phyloP scores from a whole-genome alignment of 2,888 invertebrate genomes.

The Drosophila sordidula region DNA sequence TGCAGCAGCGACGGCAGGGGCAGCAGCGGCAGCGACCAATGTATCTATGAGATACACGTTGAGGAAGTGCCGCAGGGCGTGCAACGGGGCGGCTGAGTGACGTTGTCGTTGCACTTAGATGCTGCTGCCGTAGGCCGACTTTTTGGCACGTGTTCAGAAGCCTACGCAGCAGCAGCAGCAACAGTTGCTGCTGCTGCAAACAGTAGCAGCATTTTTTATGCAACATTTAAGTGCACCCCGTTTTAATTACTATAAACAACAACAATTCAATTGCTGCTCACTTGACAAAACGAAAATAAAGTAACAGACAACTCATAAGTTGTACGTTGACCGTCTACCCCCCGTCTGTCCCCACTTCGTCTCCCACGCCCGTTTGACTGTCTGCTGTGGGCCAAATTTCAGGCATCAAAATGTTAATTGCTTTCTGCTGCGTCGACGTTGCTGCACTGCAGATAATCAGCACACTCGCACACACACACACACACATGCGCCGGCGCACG shows the following conservation, averaged over 20 bases:
- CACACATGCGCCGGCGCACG: background rate
- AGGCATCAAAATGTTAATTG: conserved; percentile 75
- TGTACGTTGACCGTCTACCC: conserved; percentile 23
- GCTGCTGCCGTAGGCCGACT: conserved; percentile 25
- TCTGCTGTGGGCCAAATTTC: conserved; percentile 56
- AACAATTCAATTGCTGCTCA: conserved; percentile 62
- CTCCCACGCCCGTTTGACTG: background rate
- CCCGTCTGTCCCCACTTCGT: conserved; percentile 1
- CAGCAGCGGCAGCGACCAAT: conserved; percentile 26
- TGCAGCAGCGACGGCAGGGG: conserved; percentile 41
- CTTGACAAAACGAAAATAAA: conserved; percentile 39
- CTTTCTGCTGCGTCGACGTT: conserved; percentile 46
- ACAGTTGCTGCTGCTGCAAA: conserved; percentile 9
- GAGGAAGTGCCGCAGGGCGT: conserved; percentile 51
- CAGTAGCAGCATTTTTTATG: conserved; percentile 64
- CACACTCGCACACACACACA: conserved; percentile 10
- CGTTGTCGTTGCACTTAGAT: conserved; percentile 72
- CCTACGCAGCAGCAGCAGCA: conserved; percentile 50
- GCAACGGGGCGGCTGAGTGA: conserved; percentile 64
- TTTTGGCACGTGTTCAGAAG: conserved; percentile 76
- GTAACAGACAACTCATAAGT: conserved; percentile 53
- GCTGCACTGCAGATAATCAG: conserved; percentile 45
- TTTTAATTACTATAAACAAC: conserved; percentile 75
- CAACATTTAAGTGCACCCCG: conserved; percentile 74
- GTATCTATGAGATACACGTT: conserved; percentile 51